phyloP scores from a whole-genome alignment of 2,888 invertebrate genomes.

The Drosophila stalkeri region DNA sequence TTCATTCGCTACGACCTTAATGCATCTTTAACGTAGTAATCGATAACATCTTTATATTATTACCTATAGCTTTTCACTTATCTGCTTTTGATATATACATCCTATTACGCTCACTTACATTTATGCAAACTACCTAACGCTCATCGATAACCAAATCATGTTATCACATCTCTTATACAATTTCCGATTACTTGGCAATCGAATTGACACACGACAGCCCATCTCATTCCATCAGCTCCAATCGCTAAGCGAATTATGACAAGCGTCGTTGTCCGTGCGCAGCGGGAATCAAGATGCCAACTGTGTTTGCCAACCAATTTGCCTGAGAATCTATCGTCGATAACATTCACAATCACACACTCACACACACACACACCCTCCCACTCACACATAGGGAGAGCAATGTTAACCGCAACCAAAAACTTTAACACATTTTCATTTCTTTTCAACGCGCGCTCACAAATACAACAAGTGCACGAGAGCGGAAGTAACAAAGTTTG shows the following conservation, averaged over 20 bases:
- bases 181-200: not conserved
- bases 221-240: not conserved
- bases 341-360: conserved; percentile 14
- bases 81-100: not conserved
- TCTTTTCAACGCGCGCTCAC: conserved; percentile 59
- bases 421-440: conserved; percentile 71
- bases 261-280: conserved; percentile 4
- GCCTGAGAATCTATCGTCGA: conserved; percentile 20
- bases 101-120: not conserved
- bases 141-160: conserved; percentile 20
- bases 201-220: conserved; percentile 12
- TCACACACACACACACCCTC: not conserved
- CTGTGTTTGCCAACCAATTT: conserved; percentile 29
- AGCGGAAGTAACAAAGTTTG: conserved; percentile 50
- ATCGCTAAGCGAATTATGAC: conserved; percentile 9
- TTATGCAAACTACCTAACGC: not conserved
- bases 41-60: not conserved
- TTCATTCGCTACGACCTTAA: too few relatives aligned
- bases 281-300: conserved; percentile 10
- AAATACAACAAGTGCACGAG: conserved; percentile 15
- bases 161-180: conserved; percentile 1
- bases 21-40: not conserved
- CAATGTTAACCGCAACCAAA: conserved; percentile 30
- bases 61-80: not conserved
- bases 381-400: not conserved